Evolutionary conservation across 2,888 invertebrate species (phyloP), one percentile per base, ranked within the genome.

Genomic region (Kuschelorhynchus macadamiae): DNA sequence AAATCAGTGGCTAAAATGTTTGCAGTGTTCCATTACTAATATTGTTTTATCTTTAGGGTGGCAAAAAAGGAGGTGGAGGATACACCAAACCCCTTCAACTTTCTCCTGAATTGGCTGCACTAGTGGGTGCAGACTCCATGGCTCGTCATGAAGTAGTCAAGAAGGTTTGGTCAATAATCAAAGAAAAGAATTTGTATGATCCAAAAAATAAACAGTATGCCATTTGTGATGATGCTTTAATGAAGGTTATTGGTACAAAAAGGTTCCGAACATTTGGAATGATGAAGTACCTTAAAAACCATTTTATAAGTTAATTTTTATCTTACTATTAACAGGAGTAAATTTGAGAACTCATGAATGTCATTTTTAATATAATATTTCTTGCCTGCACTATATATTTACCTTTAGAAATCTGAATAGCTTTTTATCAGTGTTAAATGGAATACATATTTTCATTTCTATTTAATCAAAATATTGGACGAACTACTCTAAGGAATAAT

Each of bases 151-250:
- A 95, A 79, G 93, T 96, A 0, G 95, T 96, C 46, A 95, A 94
- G 82, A 91, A 93, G 75, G 90, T 96, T 41, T 96, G 96, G 96
- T 89, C 91, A 18, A 90, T 96, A 76, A 94, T 96, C 78, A 96
- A 95, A 80, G 94, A 95, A 81, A 90, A 92, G 73, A 91, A 96
- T 79, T 87, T 96, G 12, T 94, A 92, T 78, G 97, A 97, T 81
- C 97, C 96, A 8, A 95, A 93, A 79, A 97, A 97, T 84, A 96
- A 94, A 84, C 96, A 96, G 84, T 97, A 90, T 80, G 96, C 97
- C 74, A 93, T 97, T 77, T 97, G 97, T 84, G 96, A 97, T 81
- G 95, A 94, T 57, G 93, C 96, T 56, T 85, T 97, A 39, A 86
- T 91, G 82, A 94, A 93, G 84, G 92, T 97, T 36, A 94, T 97